Base-by-base conservation (phyloP, 2,888 invertebrate species). In the Agrochola litura region DNA sequence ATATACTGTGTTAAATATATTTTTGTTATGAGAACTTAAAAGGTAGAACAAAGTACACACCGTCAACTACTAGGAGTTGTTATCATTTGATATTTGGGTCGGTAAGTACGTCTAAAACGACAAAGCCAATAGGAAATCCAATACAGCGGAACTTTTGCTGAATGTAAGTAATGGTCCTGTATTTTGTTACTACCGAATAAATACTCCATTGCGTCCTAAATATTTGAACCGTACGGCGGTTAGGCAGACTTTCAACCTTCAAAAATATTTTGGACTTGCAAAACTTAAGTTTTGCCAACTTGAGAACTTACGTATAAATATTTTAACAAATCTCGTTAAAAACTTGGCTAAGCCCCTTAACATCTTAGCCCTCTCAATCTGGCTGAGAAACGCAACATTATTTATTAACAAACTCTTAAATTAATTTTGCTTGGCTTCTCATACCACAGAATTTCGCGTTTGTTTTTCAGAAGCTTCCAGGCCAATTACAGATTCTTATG, bases 311-410 rank as follows among this genome's bases (percentile, higher is more conserved):
- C 22, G 46, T 66, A 52, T 76, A 76, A 82, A 82, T 72, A 83
- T 83, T 73, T 77, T 56, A 70, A 83, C 43, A n/a, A 78, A 83
- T 6, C 84, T 83, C 67, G 66, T 77, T 77, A 78, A 43, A 60
- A 86, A 77, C 64, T 83, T 83, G 10, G 56, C 8, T 56, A 65
- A 67, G 69, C 46, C 49, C 61, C 58, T 64, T 69, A 69, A 78
- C 67, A 49, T 76, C 30, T 68, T 68, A 68, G 60, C 41, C 43
- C 9, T 25, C 70, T 56, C 46, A 73, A 68, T 61, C n/a, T 72
- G 37, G 37, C 67, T 61, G 10, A 61, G 41, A 49, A 56, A 61
- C 14, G 25, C 46, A 14, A 67, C 66, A 30, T 58, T 68, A 54
- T 54, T 66, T 60, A 83, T 46, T 43, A 67, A 68, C 16, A 22